A percentile compares a stretch with the other conserved stretches of the same genome.
phyloP scores from a whole-genome alignment of 2,797 vertebrate species.

The Dipus sagitta region DNA sequence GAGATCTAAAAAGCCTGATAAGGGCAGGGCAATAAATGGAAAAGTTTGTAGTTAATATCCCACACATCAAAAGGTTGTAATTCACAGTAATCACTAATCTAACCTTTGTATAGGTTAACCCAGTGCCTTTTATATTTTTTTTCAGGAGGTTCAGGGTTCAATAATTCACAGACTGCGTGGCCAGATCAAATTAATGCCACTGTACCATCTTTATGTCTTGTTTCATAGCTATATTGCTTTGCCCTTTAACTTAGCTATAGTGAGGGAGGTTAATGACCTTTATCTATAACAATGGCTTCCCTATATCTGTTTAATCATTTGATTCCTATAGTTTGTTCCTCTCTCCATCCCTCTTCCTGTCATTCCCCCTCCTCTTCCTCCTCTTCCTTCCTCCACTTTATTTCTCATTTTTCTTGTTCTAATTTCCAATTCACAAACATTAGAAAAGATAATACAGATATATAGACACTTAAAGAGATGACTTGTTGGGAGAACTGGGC shows the following conservation, averaged over 20 bases:
- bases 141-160: neutral
- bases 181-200: neutral
- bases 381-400: rapidly evolving
- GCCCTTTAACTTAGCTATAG: neutral
- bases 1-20: constrained; percentile 79
- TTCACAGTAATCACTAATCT: neutral
- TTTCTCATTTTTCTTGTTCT: too few species aligned
- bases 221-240: neutral
- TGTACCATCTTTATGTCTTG: neutral
- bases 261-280: constrained; percentile 5
- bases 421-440: neutral
- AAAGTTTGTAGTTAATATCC: constrained; percentile 34
- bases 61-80: constrained; percentile 64
- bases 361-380: rapidly evolving
- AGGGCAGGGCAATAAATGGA: constrained; percentile 72
- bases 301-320: constrained; percentile 9
- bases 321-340: neutral
- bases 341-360: neutral
- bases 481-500: neutral
- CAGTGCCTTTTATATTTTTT: constrained; percentile 52
- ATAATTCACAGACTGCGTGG: neutral
- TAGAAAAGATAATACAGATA: neutral
- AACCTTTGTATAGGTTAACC: constrained; percentile 44
- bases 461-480: neutral
- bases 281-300: neutral